Evolutionary conservation across 2,797 vertebrate genomes (phyloP).

Genomic region (Cossypha dichroa): DNA sequence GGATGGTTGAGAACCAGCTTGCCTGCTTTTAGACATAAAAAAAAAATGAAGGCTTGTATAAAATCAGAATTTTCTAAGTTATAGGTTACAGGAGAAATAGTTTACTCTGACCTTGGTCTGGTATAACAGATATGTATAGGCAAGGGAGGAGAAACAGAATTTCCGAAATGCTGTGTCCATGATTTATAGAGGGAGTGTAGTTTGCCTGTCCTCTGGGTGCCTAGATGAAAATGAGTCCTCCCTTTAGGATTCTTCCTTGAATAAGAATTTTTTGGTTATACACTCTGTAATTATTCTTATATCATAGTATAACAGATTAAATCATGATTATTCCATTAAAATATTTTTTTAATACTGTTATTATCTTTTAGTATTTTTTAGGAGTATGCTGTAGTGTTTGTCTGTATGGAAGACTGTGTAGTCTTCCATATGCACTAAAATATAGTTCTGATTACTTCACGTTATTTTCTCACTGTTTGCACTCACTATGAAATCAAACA

Average conservation of each 20-base stretch:
- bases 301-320: not conserved
- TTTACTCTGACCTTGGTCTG: not conserved
- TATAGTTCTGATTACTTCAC: not conserved
- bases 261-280: not conserved
- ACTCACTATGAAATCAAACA: not conserved
- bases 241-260: not conserved
- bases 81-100: not conserved
- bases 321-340: not conserved
- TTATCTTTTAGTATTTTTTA: not conserved
- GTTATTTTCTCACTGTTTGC: not conserved
- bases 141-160: not conserved
- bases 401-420: not conserved
- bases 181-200: not conserved
- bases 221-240: not conserved
- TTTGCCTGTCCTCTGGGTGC: not conserved
- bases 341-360: not conserved
- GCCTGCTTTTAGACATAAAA: not conserved
- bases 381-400: not conserved
- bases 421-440: not conserved
- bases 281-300: not conserved
- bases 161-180: not conserved
- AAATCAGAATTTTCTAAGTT: not conserved
- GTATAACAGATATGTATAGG: not conserved
- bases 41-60: not conserved
- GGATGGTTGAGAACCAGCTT: not conserved